Base-by-base conservation (phyloP, 1,140 invertebrate genomes). In the Zophobas atratus region DNA sequence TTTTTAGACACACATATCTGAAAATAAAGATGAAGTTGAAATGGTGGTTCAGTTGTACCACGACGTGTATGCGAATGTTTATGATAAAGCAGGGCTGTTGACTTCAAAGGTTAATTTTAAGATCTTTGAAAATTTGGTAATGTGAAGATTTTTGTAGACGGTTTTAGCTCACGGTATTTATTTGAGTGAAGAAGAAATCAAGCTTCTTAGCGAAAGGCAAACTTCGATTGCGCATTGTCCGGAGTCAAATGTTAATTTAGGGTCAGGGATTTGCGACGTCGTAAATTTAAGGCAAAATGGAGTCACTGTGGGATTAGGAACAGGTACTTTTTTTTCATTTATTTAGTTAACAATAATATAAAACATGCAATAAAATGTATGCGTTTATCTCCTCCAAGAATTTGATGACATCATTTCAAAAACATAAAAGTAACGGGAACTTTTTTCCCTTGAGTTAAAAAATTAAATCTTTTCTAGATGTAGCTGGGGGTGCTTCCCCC, bases 151-250 rank as follows among this genome's bases (percentile, higher is more conserved):
- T 51, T 20, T 20, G 70, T 82, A 94, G 92, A 94, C 93, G 20
- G 84, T 94, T 33, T 86, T 98, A 87, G 96, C 95, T 1, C 97
- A 98, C 86, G 94, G 92, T 20, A 88, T 97, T 39, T 89, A 96
- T 87, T 86, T 97, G 20, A 87, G 86, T 33, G 91, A 95, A 53
- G 86, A 88, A 3, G 97, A 98, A 86, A 87, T 96, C 4, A 78
- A 88, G n/a, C 75, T 94, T 6, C 83, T 98, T n/a, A 88, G 87
- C 38, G 75, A 88, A 33, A 88, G 88, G 57, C 89, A 89, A 1
- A 90, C 91, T 6, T 90, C 93, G 1, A 86, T 98, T 5, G 91
- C 94, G 1, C 96, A 98, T 85, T 98, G 97, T 86, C 95, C 97
- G 0, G 91, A 92, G 51, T 97, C 96, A 3, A 98, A 98, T 86